A percentile compares a stretch with the other conserved stretches of the same genome.
These are phyloP conservation scores for Hypotaenidia okinawae DNA, from an alignment of 2,797 vertebrate genomes.

Conservation along the genomic window DNA sequence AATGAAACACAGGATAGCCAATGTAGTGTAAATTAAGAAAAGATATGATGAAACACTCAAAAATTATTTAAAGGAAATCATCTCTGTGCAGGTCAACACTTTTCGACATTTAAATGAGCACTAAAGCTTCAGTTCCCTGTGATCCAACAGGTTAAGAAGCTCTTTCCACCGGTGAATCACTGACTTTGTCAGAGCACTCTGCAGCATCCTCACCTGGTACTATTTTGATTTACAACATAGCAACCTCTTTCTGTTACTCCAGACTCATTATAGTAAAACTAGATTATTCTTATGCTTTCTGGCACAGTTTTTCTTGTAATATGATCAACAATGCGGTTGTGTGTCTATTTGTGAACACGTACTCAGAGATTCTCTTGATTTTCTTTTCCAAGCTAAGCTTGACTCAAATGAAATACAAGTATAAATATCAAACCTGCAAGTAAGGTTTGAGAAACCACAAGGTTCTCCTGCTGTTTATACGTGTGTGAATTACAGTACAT, in stretches of 20 bases:
- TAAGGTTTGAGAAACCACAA: slow-evolving; percentile 56
- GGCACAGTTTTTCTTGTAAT: not conserved
- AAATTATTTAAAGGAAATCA: not conserved
- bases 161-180: not conserved
- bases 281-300: not conserved
- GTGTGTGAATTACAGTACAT: slow-evolving; percentile 77
- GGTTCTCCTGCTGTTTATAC: slow-evolving; percentile 63
- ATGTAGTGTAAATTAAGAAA: not conserved
- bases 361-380: not conserved
- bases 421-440: slow-evolving; percentile 23
- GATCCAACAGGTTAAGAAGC: not conserved
- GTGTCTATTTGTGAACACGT: not conserved
- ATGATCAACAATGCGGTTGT: not conserved
- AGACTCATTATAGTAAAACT: not conserved
- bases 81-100: not conserved
- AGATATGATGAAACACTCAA: not conserved
- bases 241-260: not conserved
- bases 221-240: not conserved
- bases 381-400: slow-evolving; percentile 21
- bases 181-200: not conserved
- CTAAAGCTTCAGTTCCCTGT: not conserved
- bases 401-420: slow-evolving; percentile 8
- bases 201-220: not conserved
- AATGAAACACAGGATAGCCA: not conserved
- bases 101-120: not conserved